Evolutionary conservation across 2,113 vertebrate genomes (phyloP).

Genomic region (Conger conger): DNA sequence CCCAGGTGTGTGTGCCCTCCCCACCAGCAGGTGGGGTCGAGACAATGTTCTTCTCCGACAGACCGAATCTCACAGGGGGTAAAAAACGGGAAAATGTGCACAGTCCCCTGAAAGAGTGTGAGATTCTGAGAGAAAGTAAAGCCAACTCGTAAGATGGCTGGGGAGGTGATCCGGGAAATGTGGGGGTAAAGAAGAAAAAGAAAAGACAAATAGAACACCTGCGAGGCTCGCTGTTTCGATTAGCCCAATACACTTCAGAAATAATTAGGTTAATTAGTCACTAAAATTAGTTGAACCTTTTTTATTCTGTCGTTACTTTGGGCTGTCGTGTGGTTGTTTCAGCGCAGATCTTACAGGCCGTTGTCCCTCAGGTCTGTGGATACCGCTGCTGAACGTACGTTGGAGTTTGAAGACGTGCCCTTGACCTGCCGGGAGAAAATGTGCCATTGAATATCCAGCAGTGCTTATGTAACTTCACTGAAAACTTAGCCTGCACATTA

Average conservation of each 20-base stretch:
- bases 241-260: conserved; percentile 42
- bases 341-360: neutral
- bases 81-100: conserved; percentile 27
- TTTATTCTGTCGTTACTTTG: conserved; percentile 26
- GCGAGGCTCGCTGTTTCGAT: conserved; percentile 48
- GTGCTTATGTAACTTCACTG: neutral
- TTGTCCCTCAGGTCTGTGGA: neutral
- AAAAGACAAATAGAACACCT: conserved; percentile 46
- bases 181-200: neutral
- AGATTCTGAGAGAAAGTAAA: conserved; percentile 28
- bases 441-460: neutral
- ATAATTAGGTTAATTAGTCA: conserved; percentile 54
- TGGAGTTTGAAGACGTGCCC: neutral
- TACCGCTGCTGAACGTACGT: neutral
- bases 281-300: conserved; percentile 48
- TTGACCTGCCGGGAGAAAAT: conserved; percentile 1
- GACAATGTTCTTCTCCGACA: no score
- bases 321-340: conserved; percentile 14
- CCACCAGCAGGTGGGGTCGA: no score
- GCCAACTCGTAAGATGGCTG: conserved; percentile 31
- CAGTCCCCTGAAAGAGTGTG: conserved; percentile 17
- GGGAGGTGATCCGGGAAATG: conserved; percentile 26
- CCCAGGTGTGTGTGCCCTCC: no score
- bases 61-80: no score
- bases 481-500: neutral